A percentile compares a stretch with the other conserved stretches of the same genome.
Conservation (phyloP, 2,888 invertebrate genomes). For the Andrena fulva region DNA sequence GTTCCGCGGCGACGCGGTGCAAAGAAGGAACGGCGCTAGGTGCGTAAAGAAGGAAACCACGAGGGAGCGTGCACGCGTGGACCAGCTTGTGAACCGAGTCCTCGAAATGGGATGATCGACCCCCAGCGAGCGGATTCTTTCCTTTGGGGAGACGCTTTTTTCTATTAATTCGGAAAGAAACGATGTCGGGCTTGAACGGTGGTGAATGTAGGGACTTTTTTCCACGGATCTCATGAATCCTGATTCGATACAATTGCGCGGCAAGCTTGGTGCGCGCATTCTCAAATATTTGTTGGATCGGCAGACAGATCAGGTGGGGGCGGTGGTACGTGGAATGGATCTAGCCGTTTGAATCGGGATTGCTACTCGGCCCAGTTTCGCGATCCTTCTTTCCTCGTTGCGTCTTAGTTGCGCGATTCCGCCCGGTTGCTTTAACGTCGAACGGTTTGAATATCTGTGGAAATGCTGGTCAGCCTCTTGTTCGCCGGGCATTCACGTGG, state of each 20-base stretch:
- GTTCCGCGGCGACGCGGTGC: slow-evolving; percentile 65
- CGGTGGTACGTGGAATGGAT: background rate
- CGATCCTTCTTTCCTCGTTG: slow-evolving; percentile 11
- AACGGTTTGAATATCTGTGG: slow-evolving; percentile 39
- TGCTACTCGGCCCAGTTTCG: slow-evolving; percentile 40
- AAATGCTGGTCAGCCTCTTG: slow-evolving; percentile 45
- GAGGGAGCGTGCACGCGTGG: slow-evolving; percentile 66
- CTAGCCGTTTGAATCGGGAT: background rate
- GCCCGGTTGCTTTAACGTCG: slow-evolving; percentile 21
- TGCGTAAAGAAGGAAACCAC: slow-evolving; percentile 58
- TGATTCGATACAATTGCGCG: slow-evolving; percentile 11
- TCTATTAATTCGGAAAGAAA: slow-evolving; percentile 16
- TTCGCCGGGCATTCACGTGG: slow-evolving; percentile 57
- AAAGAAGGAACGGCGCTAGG: slow-evolving; percentile 62
- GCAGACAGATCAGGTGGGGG: background rate
- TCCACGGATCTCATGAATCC: background rate
- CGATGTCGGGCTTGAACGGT: slow-evolving; percentile 11
- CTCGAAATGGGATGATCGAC: slow-evolving; percentile 62
- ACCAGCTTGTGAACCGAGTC: slow-evolving; percentile 55
- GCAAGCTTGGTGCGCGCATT: background rate
- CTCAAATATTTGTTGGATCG: slow-evolving; percentile 19
- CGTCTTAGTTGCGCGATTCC: slow-evolving; percentile 57
- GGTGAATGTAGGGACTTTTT: slow-evolving; percentile 3
- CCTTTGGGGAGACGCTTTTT: slow-evolving; percentile 18
- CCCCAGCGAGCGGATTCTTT: slow-evolving; percentile 5